phyloP scores from a whole-genome alignment of 2,797 vertebrate genomes.

The Sandelia bainsii region DNA sequence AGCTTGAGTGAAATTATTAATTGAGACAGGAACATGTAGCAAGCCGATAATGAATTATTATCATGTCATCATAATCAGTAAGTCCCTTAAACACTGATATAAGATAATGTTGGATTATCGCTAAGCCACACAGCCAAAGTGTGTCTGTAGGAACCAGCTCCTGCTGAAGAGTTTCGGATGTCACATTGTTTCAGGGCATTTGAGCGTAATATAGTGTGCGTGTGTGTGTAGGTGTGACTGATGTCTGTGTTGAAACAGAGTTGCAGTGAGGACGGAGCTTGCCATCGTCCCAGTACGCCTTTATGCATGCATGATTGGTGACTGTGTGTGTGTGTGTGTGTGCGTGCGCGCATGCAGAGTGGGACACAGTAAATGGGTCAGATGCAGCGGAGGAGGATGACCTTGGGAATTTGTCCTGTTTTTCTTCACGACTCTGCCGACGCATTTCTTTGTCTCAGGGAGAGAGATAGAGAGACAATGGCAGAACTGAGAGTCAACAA shows the following conservation, averaged over 20 bases:
- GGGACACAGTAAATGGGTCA: slow-evolving; percentile 81
- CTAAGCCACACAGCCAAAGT: background rate
- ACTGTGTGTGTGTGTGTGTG: slow-evolving; percentile 14
- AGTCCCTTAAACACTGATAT: background rate
- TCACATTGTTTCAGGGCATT: slow-evolving; percentile 41
- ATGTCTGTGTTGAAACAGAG: slow-evolving; percentile 29
- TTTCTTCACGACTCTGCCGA: slow-evolving; percentile 58
- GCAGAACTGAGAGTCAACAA: background rate
- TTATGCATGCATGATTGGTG: slow-evolving; percentile 66
- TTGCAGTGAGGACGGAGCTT: slow-evolving; percentile 38
- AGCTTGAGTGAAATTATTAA: background rate
- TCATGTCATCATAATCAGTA: background rate
- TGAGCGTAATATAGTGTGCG: slow-evolving; percentile 23
- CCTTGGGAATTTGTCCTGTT: slow-evolving; percentile 84
- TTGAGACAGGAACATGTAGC: background rate
- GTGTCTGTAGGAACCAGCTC: slow-evolving; percentile 16
- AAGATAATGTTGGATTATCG: background rate
- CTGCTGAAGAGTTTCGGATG: slow-evolving; percentile 36
- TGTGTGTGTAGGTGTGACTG: slow-evolving; percentile 16
- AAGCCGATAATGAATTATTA: background rate
- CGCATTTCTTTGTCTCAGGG: slow-evolving; percentile 59
- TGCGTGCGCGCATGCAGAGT: slow-evolving; percentile 36
- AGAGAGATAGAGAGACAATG: slow-evolving; percentile 9
- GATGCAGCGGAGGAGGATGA: slow-evolving; percentile 72
- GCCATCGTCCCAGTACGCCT: slow-evolving; percentile 25